phyloP scores from a whole-genome alignment of 2,113 vertebrate species.

The Marmota flaviventris region DNA sequence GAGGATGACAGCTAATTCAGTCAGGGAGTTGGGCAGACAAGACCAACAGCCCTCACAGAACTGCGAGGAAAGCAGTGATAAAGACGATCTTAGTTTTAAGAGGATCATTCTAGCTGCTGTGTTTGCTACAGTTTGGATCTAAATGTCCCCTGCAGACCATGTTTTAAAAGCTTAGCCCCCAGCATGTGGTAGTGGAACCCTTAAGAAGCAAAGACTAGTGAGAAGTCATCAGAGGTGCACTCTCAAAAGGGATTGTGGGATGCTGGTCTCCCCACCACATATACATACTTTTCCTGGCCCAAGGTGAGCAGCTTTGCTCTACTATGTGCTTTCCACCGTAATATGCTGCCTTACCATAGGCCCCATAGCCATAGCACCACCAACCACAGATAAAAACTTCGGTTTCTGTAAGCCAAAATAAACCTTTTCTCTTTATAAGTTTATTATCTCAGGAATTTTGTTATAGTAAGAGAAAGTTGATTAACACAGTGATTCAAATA shows the following conservation, averaged over 20 bases:
- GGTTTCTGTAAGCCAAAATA: neutral
- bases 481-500: neutral
- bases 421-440: neutral
- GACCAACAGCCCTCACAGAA: neutral
- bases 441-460: neutral
- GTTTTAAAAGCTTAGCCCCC: neutral
- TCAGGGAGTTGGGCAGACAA: neutral
- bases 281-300: neutral
- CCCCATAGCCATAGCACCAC: no score
- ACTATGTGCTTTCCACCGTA: fast-evolving
- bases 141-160: neutral
- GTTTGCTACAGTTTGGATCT: neutral
- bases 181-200: neutral
- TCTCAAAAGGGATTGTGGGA: neutral
- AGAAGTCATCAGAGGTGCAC: no score
- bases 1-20: neutral
- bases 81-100: neutral
- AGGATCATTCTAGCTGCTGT: neutral
- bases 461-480: neutral
- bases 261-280: neutral
- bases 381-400: neutral
- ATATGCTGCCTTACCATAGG: neutral
- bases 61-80: neutral
- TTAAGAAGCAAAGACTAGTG: neutral
- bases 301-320: neutral